A percentile compares a stretch with the other conserved stretches of the same genome.
These are phyloP conservation scores for Nymphalis polychloros DNA, from an alignment of 2,888 invertebrate species.

Conservation along the genomic window DNA sequence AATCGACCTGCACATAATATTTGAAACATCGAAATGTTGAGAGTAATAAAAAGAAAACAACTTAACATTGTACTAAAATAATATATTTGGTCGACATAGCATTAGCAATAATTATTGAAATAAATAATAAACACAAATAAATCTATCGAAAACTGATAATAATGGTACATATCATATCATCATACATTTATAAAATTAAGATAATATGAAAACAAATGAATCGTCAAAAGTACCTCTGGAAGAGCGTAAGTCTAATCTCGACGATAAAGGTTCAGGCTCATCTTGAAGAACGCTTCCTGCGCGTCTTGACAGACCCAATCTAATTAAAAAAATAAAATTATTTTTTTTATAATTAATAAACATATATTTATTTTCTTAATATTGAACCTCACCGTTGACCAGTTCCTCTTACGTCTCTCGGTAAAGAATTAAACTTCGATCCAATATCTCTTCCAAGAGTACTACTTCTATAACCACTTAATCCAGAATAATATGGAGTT, in stretches of 20 bases:
- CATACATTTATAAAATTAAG: too few species aligned
- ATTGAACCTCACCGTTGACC: conserved; percentile 74
- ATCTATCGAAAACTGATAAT: too few species aligned
- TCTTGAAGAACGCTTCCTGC: conserved; percentile 75
- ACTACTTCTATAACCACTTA: conserved; percentile 75
- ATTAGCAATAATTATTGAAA: too few species aligned
- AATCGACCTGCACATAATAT: conserved; percentile 59
- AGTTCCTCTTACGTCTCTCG: conserved; percentile 84
- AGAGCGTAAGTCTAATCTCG: conserved; percentile 76
- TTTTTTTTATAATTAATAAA: neutral
- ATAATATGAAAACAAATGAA: too few species aligned
- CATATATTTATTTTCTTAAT: conserved; percentile 8
- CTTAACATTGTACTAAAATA: too few species aligned
- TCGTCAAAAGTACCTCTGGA: conserved; percentile 65
- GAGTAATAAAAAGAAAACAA: neutral
- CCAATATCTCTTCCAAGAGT: conserved; percentile 82
- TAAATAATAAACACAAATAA: too few species aligned
- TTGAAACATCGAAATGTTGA: conserved; percentile 4
- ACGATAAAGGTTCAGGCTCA: conserved; percentile 75
- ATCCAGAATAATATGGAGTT: conserved; percentile 87
- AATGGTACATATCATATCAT: too few species aligned
- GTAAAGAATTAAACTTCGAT: conserved; percentile 88
- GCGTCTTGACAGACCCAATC: conserved; percentile 69
- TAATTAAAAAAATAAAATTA: conserved; percentile 36
- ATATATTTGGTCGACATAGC: too few species aligned